A percentile compares a stretch with the other conserved stretches of the same genome.
Conservation (phyloP, 2,888 invertebrate genomes). For the Rhagonycha lutea region DNA sequence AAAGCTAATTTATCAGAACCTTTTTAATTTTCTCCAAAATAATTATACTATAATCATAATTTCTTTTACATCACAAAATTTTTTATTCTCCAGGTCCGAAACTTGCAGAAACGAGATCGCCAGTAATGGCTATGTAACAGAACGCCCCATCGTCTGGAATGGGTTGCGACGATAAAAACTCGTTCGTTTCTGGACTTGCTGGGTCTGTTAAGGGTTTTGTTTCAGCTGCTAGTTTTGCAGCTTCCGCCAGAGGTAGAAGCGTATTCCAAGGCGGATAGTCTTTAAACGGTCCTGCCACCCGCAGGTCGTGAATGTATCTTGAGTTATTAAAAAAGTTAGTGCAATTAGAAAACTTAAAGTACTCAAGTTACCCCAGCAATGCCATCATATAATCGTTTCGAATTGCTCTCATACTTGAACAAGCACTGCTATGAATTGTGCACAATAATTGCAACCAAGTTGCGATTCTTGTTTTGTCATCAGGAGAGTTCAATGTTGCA, state of each 20-base stretch:
- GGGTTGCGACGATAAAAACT: conserved; percentile 56
- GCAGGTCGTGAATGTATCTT: conserved; percentile 53
- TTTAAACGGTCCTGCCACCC: conserved; percentile 57
- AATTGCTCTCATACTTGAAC: conserved; percentile 58
- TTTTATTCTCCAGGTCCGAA: conserved; percentile 17
- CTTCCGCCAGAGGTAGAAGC: conserved; percentile 51
- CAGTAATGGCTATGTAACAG: conserved; percentile 60
- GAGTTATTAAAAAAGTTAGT: conserved; percentile 33
- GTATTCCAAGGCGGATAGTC: conserved; percentile 55
- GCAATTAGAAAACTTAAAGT: neutral
- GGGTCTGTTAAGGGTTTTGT: conserved; percentile 57
- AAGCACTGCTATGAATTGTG: conserved; percentile 52
- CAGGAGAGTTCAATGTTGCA: conserved; percentile 50
- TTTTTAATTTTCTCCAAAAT: neutral
- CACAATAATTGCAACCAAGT: conserved; percentile 60
- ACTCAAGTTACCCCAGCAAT: conserved; percentile 52
- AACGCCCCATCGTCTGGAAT: conserved; percentile 60
- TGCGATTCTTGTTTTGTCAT: conserved; percentile 55
- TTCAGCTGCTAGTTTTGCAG: conserved; percentile 51
- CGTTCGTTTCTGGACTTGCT: conserved; percentile 54
- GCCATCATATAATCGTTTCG: conserved; percentile 62
- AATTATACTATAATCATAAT: neutral
- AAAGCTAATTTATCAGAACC: neutral
- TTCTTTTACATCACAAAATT: neutral
- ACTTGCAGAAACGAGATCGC: conserved; percentile 50